A percentile compares a stretch with the other conserved stretches of the same genome.
Conservation (phyloP, 2,113 vertebrate genomes). For the Petaurus breviceps region DNA sequence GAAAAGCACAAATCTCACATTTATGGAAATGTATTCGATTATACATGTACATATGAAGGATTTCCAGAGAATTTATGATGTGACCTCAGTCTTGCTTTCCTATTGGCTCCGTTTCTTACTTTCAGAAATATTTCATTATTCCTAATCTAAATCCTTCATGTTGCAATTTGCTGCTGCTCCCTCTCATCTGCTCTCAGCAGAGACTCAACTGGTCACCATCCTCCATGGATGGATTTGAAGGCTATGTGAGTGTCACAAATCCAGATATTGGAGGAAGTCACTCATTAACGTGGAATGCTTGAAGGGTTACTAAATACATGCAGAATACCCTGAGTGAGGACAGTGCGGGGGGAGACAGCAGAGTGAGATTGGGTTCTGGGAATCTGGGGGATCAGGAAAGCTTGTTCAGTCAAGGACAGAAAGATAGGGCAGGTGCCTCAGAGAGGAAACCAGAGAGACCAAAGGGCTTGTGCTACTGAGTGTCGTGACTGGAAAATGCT, state of each 20-base stretch:
- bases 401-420: neutral
- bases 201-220: neutral
- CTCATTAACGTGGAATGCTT: neutral
- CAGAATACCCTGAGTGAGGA: neutral
- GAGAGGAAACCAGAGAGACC: neutral
- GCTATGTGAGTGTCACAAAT: neutral
- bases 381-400: neutral
- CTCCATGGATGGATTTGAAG: neutral
- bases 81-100: neutral
- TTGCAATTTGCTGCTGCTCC: neutral
- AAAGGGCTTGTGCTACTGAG: neutral
- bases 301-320: neutral
- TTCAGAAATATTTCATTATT: neutral
- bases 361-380: neutral
- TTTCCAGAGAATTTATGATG: conserved; percentile 4
- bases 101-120: neutral
- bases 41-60: neutral
- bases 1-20: neutral
- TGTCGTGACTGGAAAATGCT: neutral
- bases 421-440: neutral
- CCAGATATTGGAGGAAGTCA: neutral
- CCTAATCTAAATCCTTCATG: neutral
- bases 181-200: neutral
- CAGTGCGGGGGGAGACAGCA: neutral
- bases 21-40: neutral